These are phyloP conservation scores for Caerostris darwini DNA, from an alignment of 1,140 invertebrate genomes.

Conservation along the genomic window DNA sequence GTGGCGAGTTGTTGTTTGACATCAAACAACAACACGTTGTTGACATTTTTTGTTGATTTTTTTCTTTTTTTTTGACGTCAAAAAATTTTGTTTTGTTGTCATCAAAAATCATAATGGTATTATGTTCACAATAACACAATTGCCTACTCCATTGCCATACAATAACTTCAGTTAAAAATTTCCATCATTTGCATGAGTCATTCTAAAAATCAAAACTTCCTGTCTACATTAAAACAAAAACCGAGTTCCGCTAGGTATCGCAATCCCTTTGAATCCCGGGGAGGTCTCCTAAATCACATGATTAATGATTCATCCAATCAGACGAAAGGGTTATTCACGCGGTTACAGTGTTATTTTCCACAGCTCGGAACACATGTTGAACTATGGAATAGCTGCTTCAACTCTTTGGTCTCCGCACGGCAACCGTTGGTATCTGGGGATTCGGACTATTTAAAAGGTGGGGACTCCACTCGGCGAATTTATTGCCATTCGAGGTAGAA, in stretches of 20 bases:
- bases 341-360: slow-evolving; percentile 49
- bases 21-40: too few relatives aligned
- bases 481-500: neutral
- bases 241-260: neutral
- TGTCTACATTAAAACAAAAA: neutral
- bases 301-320: slow-evolving; percentile 75
- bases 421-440: slow-evolving; percentile 53
- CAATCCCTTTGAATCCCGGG: neutral
- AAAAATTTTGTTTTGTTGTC: too few relatives aligned
- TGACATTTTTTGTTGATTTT: too few relatives aligned
- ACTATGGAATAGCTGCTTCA: slow-evolving; percentile 24
- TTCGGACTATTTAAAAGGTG: slow-evolving; percentile 9
- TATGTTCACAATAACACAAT: too few relatives aligned
- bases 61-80: too few relatives aligned
- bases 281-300: slow-evolving; percentile 51
- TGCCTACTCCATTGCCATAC: neutral
- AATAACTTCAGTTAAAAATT: neutral
- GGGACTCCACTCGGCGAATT: neutral
- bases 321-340: slow-evolving; percentile 75
- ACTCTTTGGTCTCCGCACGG: slow-evolving; percentile 41
- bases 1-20: too few relatives aligned
- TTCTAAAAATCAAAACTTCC: neutral
- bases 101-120: too few relatives aligned
- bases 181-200: neutral
- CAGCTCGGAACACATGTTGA: slow-evolving; percentile 54